Evolutionary conservation across 1,140 invertebrate species (phyloP).

Genomic region (Brachionus rotundiformis): DNA sequence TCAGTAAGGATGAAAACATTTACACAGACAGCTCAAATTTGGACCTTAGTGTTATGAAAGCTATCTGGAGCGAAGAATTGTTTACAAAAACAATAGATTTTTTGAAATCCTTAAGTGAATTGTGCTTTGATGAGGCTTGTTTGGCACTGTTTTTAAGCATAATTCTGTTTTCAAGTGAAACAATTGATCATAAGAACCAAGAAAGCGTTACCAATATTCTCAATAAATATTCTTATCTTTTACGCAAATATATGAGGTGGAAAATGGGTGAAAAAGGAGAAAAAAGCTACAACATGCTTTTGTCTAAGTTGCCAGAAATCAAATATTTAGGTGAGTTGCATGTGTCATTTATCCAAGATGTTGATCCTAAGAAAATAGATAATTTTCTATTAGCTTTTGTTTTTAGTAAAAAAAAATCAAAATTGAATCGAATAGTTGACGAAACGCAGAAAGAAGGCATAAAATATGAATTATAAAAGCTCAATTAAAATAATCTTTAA

Average conservation of each 20-base stretch:
- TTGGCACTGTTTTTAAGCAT: neutral
- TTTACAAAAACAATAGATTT: neutral
- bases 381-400: conserved; percentile 25
- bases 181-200: neutral
- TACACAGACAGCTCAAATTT: neutral
- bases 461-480: neutral
- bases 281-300: neutral
- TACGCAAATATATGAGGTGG: conserved; percentile 39
- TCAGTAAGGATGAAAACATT: neutral
- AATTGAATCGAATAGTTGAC: no score
- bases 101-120: conserved; percentile 27
- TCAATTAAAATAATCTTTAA: neutral
- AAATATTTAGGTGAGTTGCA: neutral
- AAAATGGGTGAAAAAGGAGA: conserved; percentile 18
- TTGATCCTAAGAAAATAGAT: conserved; percentile 9
- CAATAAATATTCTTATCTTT: neutral
- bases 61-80: conserved; percentile 25
- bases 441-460: neutral
- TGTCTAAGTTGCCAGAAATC: neutral
- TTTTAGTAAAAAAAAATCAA: conserved; percentile 11
- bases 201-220: neutral
- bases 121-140: conserved; percentile 17
- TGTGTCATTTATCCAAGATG: conserved; percentile 4
- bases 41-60: neutral
- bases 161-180: conserved; percentile 32